These are phyloP conservation scores for Hofmannophila pseudospretella DNA, from an alignment of 2,888 invertebrate genomes.

Conservation along the genomic window DNA sequence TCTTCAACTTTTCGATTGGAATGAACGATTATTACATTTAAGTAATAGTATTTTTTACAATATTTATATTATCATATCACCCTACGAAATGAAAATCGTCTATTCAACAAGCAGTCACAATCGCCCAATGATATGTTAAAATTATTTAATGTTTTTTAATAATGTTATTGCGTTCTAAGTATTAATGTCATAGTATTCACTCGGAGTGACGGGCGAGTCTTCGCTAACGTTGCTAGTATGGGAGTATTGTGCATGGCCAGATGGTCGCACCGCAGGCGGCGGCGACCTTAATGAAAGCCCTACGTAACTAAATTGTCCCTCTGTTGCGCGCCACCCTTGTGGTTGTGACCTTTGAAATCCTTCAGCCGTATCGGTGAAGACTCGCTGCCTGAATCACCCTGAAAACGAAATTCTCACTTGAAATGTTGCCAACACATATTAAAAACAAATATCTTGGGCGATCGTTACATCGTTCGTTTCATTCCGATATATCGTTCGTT, in stretches of 20 bases:
- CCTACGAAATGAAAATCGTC: constrained; percentile 70
- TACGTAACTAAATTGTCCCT: constrained; percentile 62
- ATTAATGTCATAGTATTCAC: constrained; percentile 64
- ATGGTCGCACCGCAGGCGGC: too few species aligned
- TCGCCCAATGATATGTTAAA: constrained; percentile 79
- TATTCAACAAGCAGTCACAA: constrained; percentile 77
- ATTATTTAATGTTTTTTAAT: constrained; percentile 46
- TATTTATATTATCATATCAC: constrained; percentile 57
- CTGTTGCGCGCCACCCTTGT: constrained; percentile 53
- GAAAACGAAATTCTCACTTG: constrained; percentile 24
- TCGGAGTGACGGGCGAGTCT: constrained; percentile 3
- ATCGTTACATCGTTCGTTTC: too few species aligned
- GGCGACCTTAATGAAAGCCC: constrained; percentile 12
- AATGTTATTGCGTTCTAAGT: constrained; percentile 18
- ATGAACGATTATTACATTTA: constrained; percentile 74
- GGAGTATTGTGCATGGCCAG: constrained; percentile 10
- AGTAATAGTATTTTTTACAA: constrained; percentile 70
- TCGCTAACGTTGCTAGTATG: not conserved
- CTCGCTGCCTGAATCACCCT: constrained; percentile 83
- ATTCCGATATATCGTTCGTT: too few species aligned
- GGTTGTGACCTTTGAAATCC: constrained; percentile 70
- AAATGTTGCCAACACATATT: too few species aligned
- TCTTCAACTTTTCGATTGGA: constrained; percentile 76
- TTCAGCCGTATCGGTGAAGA: constrained; percentile 79
- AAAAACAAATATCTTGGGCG: too few species aligned